Conservation (phyloP, 2,113 vertebrate genomes). For the Microcebus murinus region DNA sequence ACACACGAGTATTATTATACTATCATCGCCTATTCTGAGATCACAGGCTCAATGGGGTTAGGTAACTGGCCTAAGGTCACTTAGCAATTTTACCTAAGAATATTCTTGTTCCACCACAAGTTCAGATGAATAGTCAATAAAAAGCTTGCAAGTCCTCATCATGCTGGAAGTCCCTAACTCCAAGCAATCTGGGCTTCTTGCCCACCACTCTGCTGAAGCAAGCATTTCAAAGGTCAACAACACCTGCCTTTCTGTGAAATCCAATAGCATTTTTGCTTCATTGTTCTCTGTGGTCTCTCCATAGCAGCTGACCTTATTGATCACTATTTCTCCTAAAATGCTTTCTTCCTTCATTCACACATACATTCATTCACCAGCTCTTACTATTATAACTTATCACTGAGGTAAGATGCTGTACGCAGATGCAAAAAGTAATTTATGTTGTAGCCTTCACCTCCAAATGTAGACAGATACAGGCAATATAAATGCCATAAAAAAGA, state of each 20-base stretch:
- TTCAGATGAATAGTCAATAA: conserved; percentile 56
- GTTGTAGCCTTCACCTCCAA: background rate
- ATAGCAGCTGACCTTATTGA: conserved; percentile 63
- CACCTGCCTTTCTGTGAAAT: conserved; percentile 61
- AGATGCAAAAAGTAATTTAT: conserved; percentile 45
- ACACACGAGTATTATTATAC: background rate
- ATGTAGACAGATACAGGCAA: background rate
- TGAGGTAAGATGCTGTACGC: background rate
- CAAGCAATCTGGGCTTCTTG: conserved; percentile 63
- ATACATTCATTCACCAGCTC: conserved; percentile 55
- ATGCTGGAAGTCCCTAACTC: conserved; percentile 30
- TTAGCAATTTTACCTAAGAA: background rate
- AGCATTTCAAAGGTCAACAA: conserved; percentile 76
- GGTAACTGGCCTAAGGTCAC: background rate
- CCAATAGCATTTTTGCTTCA: conserved; percentile 55
- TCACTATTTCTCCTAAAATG: conserved; percentile 32
- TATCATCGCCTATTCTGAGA: background rate
- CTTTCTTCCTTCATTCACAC: conserved; percentile 45
- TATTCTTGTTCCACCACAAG: conserved; percentile 34
- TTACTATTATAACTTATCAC: conserved; percentile 29
- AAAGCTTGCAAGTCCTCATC: conserved; percentile 37
- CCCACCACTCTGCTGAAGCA: conserved; percentile 72
- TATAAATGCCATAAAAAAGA: background rate
- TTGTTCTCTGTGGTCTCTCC: conserved; percentile 65
- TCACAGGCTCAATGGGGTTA: background rate